Percentiles rank a stretch among this genome's conserved stretches.
phyloP scores from a whole-genome alignment of 1,140 invertebrate genomes.

The Platyscapa corneri region DNA sequence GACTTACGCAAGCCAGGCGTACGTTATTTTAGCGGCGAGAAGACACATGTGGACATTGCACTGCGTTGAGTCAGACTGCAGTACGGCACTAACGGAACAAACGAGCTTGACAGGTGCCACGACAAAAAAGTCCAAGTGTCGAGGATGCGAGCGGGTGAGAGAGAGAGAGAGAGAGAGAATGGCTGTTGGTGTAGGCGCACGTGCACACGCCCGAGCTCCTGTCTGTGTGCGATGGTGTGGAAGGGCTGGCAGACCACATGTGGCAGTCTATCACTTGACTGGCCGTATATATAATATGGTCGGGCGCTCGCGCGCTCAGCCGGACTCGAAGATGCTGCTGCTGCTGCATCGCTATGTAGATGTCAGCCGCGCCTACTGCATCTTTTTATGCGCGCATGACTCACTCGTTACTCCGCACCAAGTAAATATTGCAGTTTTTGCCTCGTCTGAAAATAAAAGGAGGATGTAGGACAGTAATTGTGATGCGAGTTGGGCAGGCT shows the following conservation, averaged over 20 bases:
- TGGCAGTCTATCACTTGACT: slow-evolving; percentile 69
- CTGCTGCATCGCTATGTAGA: background rate
- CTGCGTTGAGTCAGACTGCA: background rate
- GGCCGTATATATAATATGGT: slow-evolving; percentile 53
- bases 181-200: no score
- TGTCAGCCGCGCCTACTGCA: background rate
- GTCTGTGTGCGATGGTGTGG: background rate
- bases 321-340: slow-evolving; percentile 6
- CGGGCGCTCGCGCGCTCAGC: slow-evolving; percentile 6
- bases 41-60: slow-evolving; percentile 24
- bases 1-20: slow-evolving; percentile 35
- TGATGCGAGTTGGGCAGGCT: background rate
- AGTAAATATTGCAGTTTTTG: slow-evolving; percentile 46
- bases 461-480: slow-evolving; percentile 26
- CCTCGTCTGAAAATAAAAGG: background rate
- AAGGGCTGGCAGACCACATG: slow-evolving; percentile 71
- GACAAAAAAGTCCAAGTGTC: slow-evolving; percentile 60
- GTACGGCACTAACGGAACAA: slow-evolving; percentile 48
- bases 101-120: slow-evolving; percentile 70
- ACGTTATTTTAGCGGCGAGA: slow-evolving; percentile 66
- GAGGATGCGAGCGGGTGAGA: background rate
- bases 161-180: background rate
- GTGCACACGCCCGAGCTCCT: background rate
- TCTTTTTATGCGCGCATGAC: slow-evolving; percentile 2
- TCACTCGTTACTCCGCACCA: background rate